These are phyloP conservation scores for Marmota monax DNA, from an alignment of 2,113 vertebrate genomes.

Conservation along the genomic window DNA sequence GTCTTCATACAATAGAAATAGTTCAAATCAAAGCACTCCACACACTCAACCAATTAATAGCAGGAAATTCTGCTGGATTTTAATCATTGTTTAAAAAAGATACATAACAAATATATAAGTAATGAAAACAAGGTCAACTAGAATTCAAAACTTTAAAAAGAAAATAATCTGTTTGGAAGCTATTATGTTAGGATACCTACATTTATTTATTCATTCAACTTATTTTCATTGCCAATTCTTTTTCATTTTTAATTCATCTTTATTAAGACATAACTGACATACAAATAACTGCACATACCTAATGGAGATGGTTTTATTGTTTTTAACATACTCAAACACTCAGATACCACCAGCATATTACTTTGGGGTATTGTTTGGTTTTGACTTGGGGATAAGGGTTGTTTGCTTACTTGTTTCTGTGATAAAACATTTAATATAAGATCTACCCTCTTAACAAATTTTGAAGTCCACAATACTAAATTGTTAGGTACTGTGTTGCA, in stretches of 20 bases:
- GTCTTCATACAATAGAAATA: neutral
- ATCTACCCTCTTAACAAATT: neutral
- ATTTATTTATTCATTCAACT: neutral
- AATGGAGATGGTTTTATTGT: neutral
- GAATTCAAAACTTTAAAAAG: neutral
- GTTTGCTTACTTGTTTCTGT: neutral
- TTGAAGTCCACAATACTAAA: neutral
- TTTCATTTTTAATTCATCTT: neutral
- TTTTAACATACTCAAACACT: neutral
- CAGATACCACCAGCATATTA: neutral
- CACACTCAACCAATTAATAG: neutral
- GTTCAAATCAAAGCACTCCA: conserved; percentile 1
- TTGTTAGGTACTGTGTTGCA: neutral
- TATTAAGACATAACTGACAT: neutral
- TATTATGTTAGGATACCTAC: neutral
- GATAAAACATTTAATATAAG: neutral
- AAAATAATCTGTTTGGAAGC: neutral
- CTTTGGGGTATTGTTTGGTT: neutral
- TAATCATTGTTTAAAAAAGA: neutral
- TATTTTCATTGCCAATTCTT: neutral
- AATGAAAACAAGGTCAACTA: neutral
- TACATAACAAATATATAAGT: neutral
- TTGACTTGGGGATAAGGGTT: neutral
- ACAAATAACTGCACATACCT: neutral
- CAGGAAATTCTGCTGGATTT: neutral